Base-by-base conservation (phyloP, 2,113 vertebrate genomes). In the Agapornis roseicollis region DNA sequence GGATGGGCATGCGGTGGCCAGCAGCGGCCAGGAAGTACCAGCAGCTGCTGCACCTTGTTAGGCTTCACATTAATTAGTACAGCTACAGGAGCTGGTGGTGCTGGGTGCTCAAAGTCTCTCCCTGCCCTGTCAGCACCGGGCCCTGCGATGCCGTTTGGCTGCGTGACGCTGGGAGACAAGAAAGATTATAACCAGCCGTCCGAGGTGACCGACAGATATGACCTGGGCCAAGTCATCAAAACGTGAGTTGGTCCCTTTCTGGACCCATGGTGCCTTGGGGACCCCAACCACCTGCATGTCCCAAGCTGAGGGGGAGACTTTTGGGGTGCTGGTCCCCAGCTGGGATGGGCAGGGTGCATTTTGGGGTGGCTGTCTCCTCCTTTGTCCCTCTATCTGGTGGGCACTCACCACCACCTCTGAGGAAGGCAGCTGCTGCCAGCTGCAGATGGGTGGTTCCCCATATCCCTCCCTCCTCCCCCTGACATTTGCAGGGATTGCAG, bases 191-290 rank as follows among this genome's bases (percentile, higher is more conserved):
- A 99, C 97, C 99, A 98, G 97, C 99, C 99, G 60, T 99, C 99
- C 7, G 99, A 99, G 55, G 99, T 99, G 97, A 99, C 99, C 33
- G 99, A 99, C 97, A 99, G 99, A 98, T 99, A 99, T 99, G 99
- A 99, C 94, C 97, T 99, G 97, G 99, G 99, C 83, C 99, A 99
- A 97, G 98, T 99, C 95, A 98, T 99, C 97, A 99, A 99, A 98
- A 99, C 99, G 99, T 99, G 97, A 99, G 99, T 99, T 93, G 29
- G 77, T 85, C 68, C 71, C 60, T 89, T 80, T 31, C 52, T 0
- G 2, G 52, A 58, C 35, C 71, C 4, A 2, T 1, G 11, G 58
- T 33, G 72, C 41, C 79, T 41, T 1, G 9, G 58, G 61, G 49
- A 85, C 53, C 53, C 39, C 47, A 69, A 42, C 19, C 2, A 1